Evolutionary conservation across 2,113 vertebrate genomes (phyloP).

Genomic region (Vidua chalybeata): DNA sequence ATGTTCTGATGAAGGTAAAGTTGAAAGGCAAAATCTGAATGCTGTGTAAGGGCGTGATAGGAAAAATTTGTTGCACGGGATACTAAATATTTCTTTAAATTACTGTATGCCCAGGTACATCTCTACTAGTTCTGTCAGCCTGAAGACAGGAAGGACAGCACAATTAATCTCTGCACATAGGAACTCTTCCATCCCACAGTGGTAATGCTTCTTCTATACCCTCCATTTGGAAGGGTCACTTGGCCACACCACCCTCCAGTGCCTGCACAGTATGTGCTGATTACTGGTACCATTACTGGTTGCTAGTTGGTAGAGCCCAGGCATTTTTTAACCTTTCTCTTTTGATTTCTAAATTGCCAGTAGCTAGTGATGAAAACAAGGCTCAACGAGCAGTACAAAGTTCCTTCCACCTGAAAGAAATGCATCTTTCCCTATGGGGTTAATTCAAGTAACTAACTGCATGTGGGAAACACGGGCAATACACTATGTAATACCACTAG

Average conservation of each 20-base stretch:
- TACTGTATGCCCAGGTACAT: not conserved
- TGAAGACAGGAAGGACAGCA: rapidly evolving
- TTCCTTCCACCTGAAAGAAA: not conserved
- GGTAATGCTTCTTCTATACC: rapidly evolving
- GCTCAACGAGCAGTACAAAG: not conserved
- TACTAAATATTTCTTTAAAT: not conserved
- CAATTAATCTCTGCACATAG: not conserved
- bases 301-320: not conserved
- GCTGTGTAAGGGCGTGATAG: not conserved
- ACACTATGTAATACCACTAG: not conserved
- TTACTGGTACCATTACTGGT: no score
- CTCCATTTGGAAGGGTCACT: not conserved
- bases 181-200: not conserved
- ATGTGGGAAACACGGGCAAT: not conserved
- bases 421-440: not conserved
- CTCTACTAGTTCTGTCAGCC: not conserved
- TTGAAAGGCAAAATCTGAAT: not conserved
- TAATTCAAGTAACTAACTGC: not conserved
- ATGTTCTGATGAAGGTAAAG: not conserved
- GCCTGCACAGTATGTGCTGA: not conserved
- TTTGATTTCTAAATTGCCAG: not conserved
- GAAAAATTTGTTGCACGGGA: not conserved
- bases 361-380: not conserved
- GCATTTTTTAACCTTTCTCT: not conserved
- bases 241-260: not conserved